A percentile compares a stretch with the other conserved stretches of the same genome.
phyloP scores from a whole-genome alignment of 2,888 invertebrate species.

The Halictus quadricinctus region DNA sequence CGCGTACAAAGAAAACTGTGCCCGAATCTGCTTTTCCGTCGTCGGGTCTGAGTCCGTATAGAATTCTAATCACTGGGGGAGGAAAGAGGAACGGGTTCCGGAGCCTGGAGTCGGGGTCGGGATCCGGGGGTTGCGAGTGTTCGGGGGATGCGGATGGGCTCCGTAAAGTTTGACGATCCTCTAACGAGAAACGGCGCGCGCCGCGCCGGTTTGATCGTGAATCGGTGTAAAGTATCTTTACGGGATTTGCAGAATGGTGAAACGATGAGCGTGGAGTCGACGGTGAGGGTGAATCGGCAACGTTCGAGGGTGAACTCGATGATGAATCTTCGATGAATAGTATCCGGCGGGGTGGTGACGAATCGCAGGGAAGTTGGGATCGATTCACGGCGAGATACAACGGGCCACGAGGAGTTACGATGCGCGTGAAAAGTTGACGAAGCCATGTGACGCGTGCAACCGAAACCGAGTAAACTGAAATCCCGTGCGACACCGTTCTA shows the following conservation, averaged over 20 bases:
- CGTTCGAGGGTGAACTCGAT: conserved; percentile 1
- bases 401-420: conserved; percentile 38
- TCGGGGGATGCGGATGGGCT: background rate
- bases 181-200: background rate
- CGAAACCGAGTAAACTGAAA: conserved; percentile 16
- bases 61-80: background rate
- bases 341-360: conserved; percentile 11
- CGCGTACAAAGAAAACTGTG: conserved; percentile 24
- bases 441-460: conserved; percentile 53
- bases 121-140: background rate
- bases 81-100: background rate
- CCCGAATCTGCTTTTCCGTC: conserved; percentile 14
- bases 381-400: background rate
- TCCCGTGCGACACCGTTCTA: conserved; percentile 45
- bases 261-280: conserved; percentile 30
- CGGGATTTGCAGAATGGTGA: conserved; percentile 39
- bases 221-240: conserved; percentile 18
- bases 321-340: conserved; percentile 28
- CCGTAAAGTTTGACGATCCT: background rate
- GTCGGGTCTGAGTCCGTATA: background rate
- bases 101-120: background rate
- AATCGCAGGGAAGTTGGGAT: conserved; percentile 25
- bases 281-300: conserved; percentile 16
- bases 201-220: background rate
- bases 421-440: conserved; percentile 58